Conservation (phyloP, 1,140 invertebrate genomes). For the Pinna nobilis region DNA sequence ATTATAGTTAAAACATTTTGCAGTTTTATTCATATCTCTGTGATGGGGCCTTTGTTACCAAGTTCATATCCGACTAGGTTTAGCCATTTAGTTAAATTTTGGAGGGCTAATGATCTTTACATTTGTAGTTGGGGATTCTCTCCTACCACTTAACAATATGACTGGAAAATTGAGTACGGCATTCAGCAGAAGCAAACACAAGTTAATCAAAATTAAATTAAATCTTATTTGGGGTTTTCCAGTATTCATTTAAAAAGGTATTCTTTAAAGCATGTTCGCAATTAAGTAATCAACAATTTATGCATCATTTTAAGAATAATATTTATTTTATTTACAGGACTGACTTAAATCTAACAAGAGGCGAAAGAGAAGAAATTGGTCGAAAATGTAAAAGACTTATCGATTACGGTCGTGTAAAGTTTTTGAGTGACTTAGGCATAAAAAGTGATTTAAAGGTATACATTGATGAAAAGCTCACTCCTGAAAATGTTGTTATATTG, state of each 20-base stretch:
- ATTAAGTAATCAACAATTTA: background rate
- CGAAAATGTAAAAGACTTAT: conserved; percentile 84
- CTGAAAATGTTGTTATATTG: conserved; percentile 87
- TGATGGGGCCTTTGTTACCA: no score
- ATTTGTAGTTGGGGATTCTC: no score
- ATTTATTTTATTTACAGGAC: conserved; percentile 32
- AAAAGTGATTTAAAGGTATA: conserved; percentile 80
- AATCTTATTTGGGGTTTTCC: background rate
- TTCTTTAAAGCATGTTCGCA: background rate
- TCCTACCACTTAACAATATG: no score
- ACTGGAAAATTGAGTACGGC: no score
- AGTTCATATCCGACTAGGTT: no score
- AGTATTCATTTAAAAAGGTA: background rate
- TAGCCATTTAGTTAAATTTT: no score
- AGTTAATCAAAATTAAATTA: background rate
- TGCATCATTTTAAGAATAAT: background rate
- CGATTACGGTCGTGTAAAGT: conserved; percentile 84
- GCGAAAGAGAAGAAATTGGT: conserved; percentile 81
- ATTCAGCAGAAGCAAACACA: background rate
- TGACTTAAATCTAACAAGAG: conserved; percentile 69
- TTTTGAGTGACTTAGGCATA: conserved; percentile 79
- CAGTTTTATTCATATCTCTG: no score
- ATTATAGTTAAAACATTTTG: no score
- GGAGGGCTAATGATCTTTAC: no score
- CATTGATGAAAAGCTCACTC: conserved; percentile 80